phyloP scores from a whole-genome alignment of 2,888 invertebrate genomes.

The Drosophila affinis region DNA sequence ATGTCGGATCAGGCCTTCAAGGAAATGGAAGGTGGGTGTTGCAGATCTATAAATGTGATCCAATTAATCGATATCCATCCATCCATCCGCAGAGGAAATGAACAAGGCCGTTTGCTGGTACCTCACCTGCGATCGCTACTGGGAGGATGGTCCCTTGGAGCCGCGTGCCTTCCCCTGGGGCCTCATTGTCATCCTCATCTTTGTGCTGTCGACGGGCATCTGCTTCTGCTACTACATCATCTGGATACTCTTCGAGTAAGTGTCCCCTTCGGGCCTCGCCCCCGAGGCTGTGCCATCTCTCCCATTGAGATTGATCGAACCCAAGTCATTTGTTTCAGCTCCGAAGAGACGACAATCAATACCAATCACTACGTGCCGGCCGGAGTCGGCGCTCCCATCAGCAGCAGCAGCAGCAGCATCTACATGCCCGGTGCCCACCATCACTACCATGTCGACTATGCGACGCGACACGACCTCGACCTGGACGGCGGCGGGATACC shows the following conservation, averaged over 20 bases:
- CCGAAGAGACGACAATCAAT: conserved; percentile 83
- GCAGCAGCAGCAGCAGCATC: conserved; percentile 61
- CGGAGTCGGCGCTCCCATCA: conserved; percentile 22
- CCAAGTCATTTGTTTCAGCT: conserved; percentile 82
- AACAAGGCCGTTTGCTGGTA: conserved; percentile 96
- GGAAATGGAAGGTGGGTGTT: conserved; percentile 90
- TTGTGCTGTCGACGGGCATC: conserved; percentile 91
- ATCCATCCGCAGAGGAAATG: conserved; percentile 88
- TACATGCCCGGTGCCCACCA: conserved; percentile 71
- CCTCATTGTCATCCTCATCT: conserved; percentile 89
- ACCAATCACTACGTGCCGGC: conserved; percentile 60
- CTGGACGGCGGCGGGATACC: conserved; percentile 71
- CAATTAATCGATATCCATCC: too few relatives aligned
- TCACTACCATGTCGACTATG: conserved; percentile 71
- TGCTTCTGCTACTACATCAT: conserved; percentile 96
- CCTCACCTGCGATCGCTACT: conserved; percentile 95
- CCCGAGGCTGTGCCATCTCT: neutral
- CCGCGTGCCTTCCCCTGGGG: conserved; percentile 93
- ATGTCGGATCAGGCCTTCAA: conserved; percentile 92
- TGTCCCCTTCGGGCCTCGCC: conserved; percentile 62
- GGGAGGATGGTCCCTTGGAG: conserved; percentile 92
- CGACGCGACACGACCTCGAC: conserved; percentile 59
- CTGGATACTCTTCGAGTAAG: conserved; percentile 96
- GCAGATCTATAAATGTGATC: too few relatives aligned
- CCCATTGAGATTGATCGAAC: conserved; percentile 78